Conservation (phyloP, 2,797 vertebrate species). For the Psittacula echo region DNA sequence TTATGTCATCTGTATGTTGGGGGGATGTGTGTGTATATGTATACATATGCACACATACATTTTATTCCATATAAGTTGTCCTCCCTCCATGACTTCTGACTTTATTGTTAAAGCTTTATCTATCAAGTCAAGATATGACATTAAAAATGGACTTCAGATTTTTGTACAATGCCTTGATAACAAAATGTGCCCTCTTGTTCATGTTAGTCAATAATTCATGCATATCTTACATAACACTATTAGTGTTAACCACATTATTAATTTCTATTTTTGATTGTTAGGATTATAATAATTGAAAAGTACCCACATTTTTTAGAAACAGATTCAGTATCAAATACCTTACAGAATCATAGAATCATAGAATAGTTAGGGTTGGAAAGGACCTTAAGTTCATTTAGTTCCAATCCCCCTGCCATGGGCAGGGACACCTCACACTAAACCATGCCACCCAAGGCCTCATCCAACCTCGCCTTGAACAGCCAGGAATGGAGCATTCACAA, state of each 20-base stretch:
- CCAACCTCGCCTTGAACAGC: no score
- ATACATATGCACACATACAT: fast-evolving
- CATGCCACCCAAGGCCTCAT: no score
- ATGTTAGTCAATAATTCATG: not conserved
- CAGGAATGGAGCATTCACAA: no score
- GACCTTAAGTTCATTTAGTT: no score
- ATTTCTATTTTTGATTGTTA: slow-evolving; percentile 49
- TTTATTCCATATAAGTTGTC: not conserved
- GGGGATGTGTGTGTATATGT: fast-evolving
- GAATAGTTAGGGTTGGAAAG: no score
- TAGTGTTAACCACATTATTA: not conserved
- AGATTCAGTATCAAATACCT: not conserved
- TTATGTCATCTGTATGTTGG: not conserved
- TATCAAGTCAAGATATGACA: not conserved
- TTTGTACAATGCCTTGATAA: not conserved
- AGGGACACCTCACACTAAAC: no score
- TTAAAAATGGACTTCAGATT: not conserved
- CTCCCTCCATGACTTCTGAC: not conserved
- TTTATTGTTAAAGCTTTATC: not conserved
- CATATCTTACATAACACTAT: not conserved
- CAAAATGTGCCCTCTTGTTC: not conserved
- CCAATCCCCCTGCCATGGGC: no score
- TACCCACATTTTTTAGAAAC: not conserved
- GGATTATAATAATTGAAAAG: slow-evolving; percentile 1
- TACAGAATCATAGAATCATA: no score